These are phyloP conservation scores for Tenualosa ilisha DNA, from an alignment of 2,797 vertebrate species.

Conservation along the genomic window DNA sequence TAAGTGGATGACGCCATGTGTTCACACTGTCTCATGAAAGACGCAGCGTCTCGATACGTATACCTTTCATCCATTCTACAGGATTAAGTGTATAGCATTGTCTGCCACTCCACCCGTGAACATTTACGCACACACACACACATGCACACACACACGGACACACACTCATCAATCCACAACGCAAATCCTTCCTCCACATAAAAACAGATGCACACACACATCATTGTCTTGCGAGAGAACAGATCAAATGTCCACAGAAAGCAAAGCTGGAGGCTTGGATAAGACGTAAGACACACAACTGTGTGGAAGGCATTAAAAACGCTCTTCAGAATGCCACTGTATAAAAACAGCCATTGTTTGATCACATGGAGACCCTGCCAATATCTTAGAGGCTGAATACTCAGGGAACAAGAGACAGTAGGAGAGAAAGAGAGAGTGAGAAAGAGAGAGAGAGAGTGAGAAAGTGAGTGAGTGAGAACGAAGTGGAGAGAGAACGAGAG, in stretches of 20 bases:
- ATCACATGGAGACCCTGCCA: background rate
- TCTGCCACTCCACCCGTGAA: background rate
- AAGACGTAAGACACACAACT: background rate
- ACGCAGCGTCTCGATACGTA: background rate
- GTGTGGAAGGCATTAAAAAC: background rate
- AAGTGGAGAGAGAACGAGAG: background rate
- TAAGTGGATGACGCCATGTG: constrained; percentile 8
- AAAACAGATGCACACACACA: constrained; percentile 1
- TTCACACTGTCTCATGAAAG: background rate
- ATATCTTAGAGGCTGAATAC: background rate
- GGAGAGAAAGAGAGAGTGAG: constrained; percentile 41
- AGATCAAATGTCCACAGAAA: constrained; percentile 8
- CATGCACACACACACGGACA: background rate
- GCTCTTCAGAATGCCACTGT: background rate
- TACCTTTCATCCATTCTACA: background rate
- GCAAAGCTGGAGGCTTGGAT: background rate
- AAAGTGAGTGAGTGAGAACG: no score
- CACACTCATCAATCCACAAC: background rate
- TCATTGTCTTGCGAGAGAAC: background rate
- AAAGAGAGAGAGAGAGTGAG: background rate
- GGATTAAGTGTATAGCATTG: background rate
- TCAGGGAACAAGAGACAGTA: background rate
- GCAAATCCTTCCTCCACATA: background rate
- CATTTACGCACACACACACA: background rate
- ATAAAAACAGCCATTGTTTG: constrained; percentile 6